A percentile compares a stretch with the other conserved stretches of the same genome.
Evolutionary conservation across 64 coral and sea anemone species (phyloP).

Genomic region (Catalaphyllia jardinei): DNA sequence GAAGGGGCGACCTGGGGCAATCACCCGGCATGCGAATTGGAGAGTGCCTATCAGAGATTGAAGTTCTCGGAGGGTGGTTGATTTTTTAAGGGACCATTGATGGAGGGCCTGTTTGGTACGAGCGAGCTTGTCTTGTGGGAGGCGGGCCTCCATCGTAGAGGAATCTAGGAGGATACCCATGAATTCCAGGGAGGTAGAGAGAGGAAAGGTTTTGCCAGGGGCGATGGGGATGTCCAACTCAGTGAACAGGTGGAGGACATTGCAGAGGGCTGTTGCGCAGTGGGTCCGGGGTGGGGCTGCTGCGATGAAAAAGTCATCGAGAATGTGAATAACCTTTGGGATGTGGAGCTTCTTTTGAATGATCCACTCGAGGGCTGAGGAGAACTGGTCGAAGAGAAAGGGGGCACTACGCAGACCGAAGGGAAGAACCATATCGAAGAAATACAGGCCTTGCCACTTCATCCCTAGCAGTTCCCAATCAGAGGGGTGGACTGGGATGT

Average conservation of each 20-base stretch:
- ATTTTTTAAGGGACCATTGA: neutral
- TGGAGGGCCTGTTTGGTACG: neutral
- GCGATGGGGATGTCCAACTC: constrained; percentile 1
- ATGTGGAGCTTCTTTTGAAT: neutral
- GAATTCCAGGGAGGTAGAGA: constrained; percentile 29
- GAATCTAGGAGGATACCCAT: constrained; percentile 46
- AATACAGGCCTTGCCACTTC: constrained; percentile 21
- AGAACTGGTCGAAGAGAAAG: neutral
- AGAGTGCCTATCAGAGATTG: constrained; percentile 45
- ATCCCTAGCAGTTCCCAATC: constrained; percentile 34
- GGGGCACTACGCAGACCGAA: constrained; percentile 4
- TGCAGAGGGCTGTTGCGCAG: neutral
- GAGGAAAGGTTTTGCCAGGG: neutral
- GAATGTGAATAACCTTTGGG: constrained; percentile 13
- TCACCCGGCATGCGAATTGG: constrained; percentile 35
- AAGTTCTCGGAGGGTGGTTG: neutral
- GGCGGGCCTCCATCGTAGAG: constrained; percentile 10
- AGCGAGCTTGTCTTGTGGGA: constrained; percentile 13
- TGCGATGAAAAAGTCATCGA: constrained; percentile 27
- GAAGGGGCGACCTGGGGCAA: constrained; percentile 19
- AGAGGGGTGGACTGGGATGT: constrained; percentile 32
- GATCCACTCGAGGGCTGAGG: constrained; percentile 3
- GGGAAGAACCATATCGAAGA: constrained; percentile 10
- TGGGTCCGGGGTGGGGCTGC: neutral
- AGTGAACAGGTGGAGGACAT: neutral